Evolutionary conservation across 2,888 invertebrate genomes (phyloP), one percentile per base, ranked within the genome.

Genomic region (Monochamus alternatus): DNA sequence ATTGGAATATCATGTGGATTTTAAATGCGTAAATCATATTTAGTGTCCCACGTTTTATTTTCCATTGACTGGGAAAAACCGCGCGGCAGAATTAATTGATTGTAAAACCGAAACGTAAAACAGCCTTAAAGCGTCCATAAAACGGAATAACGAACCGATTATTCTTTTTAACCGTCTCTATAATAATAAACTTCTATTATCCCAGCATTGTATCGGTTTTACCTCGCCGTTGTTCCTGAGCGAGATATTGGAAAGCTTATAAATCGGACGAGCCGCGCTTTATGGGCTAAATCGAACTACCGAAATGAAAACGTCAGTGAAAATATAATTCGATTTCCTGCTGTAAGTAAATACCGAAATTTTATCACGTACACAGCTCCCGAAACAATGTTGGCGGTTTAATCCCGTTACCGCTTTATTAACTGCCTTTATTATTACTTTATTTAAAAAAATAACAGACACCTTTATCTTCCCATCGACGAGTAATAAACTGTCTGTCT

Each of bases 251-350:
- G 64, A 64, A 43, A 75, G 74, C 65, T 69, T 64, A 74, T 74
- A 74, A 74, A 74, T 74, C 69, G 74, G 69, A 64, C 63, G 30
- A 74, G 69, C 63, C 69, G 59, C 22, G 65, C 69, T 66, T 73
- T 73, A 64, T 14, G 43, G 68, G 14, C 43, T 64, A 70, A 63
- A 59, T 65, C 64, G 65, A 75, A 58, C 51, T 12, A 14, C 22
- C 62, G 73, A 69, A 72, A 76, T 76, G 69, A 73, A 76, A 76
- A 76, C 76, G 69, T 76, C 76, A 76, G 76, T 73, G 69, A 68
- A 75, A 75, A 70, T 75, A 60, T 75, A 75, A 75, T 65, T 75
- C 44, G 71, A 75, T 75, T 75, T 47, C 58, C 14, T 47, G 22
- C 31, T 3, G 70, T 75, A 71, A 75, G 75, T 75, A 75, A 71